Base-by-base conservation (phyloP, 2,797 vertebrate genomes). In the Enteromius thamalakanensis region DNA sequence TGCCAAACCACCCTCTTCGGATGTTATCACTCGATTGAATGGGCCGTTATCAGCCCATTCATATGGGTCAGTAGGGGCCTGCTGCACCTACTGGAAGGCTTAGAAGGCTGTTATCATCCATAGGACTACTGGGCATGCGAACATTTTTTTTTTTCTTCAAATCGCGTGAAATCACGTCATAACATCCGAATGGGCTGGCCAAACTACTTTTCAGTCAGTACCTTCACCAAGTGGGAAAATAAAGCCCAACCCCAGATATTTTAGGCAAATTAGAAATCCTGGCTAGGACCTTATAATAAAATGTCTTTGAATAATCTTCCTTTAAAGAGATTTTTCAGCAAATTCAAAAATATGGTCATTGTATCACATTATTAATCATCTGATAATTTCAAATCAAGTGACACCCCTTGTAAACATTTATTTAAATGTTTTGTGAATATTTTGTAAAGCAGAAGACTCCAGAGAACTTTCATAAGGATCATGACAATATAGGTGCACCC, bases 401-500 rank as follows among this genome's bases (percentile, higher is more conserved):
- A 21, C 6, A 17, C 0, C 3, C n/a, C 47, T 32, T 72, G 70
- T 32, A 49, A 72, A 49, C 17, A 32, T 51, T 49, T 32, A 29
- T 49, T 29, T 29, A 6, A 0, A 40, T 15, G 40, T 21, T 0
- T 37, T n/a, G 71, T 55, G 45, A 32, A 6, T 23, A 32, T 5
- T 49, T 71, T 82, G 21, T 70, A 37, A 80, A 64, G 10, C 40
- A 62, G 11, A 29, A 23, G 49, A 79, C 68, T 64, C 34, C 10
- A 76, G 62, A 80, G 26, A 71, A 85, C 86, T 53, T 82, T 87
- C 90, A 93, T 89, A 90, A 94, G 86, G 84, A 93, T 91, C 74
- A 90, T 85, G 86, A 87, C 80, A 89, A 81, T 93, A 88, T 90
- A 92, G 92, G 92, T 94, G 92, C 91, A 93, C 92, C 92, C 91